Base-by-base conservation (phyloP, 92 coral and sea anemone species). In the Blastomussa wellsi region DNA sequence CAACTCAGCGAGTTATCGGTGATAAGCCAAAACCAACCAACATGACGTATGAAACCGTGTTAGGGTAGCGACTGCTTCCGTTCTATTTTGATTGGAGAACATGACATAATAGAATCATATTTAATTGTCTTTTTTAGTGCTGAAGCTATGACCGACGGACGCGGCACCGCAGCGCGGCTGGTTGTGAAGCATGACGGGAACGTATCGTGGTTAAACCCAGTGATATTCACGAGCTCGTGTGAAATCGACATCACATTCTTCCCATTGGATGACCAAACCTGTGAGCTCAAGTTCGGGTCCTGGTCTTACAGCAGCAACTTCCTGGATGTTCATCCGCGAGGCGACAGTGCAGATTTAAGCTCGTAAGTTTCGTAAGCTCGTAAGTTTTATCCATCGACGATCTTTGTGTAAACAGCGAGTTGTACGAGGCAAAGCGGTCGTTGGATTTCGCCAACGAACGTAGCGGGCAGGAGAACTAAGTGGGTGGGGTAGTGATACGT, bases 251-350 rank as follows among this genome's bases (percentile, higher is more conserved):
- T 94, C 78, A 83, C 92, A 0, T 82, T 78, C 24, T 94, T 94
- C 70, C 98, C 98, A 26, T 77, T 94, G 73, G 98, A 94, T 64
- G 94, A 94, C 78, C 98, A 94, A 88, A 74, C 73, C 17, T 94
- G 98, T 78, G 79, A 82, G 71, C 69, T 92, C 42, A 77, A 72
- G 57, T 72, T 94, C 74, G 92, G 94, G 57, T 94, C 98, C 36
- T 85, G 93, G 89, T 88, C 98, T n/a, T 86, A 84, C 57, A 86
- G 80, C 41, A 76, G 72, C 22, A 38, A 85, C 28, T 83, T 72
- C 72, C 59, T 90, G 89, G 89, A 90, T 71, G 82, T 94, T 62
- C 47, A 79, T 33, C 91, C 94, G 4, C 67, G 69, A 28, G 72
- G 79, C 20, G 86, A 81, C 15, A 55, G 86, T 15, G 95, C 98